Percentiles rank a stretch among this genome's conserved stretches.
Evolutionary conservation across 2,797 vertebrate species (phyloP).

Genomic region (Leucoraja ocellata): DNA sequence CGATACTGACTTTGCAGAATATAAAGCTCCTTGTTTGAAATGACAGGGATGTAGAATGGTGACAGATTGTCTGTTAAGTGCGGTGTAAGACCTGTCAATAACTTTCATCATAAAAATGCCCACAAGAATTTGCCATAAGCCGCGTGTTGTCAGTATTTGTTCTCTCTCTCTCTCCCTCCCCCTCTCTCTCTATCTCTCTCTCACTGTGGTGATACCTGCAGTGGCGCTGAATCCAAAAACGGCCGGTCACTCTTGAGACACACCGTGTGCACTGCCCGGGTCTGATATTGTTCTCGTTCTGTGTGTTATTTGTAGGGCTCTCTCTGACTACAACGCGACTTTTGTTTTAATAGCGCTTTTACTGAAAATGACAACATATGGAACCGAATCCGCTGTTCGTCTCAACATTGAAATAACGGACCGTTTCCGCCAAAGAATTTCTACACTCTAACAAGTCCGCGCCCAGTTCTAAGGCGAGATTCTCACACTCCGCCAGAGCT

Average conservation of each 20-base stretch:
- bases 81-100: slow-evolving; percentile 31
- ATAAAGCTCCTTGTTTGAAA: background rate
- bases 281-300: background rate
- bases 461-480: background rate
- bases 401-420: background rate
- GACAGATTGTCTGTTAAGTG: slow-evolving; percentile 27
- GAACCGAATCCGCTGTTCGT: background rate
- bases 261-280: background rate
- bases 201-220: background rate
- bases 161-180: background rate
- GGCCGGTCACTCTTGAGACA: background rate
- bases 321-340: background rate
- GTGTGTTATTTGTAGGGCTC: background rate
- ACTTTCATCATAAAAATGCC: slow-evolving; percentile 33
- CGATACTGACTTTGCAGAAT: background rate
- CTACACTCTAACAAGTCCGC: background rate
- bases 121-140: slow-evolving; percentile 39
- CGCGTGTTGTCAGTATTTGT: slow-evolving; percentile 15
- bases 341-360: background rate
- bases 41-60: slow-evolving; percentile 16
- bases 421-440: background rate
- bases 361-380: background rate
- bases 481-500: background rate
- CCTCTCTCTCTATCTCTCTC: background rate
- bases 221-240: background rate